Evolutionary conservation across 2,888 invertebrate species (phyloP).

Genomic region (Lathronympha strigana): DNA sequence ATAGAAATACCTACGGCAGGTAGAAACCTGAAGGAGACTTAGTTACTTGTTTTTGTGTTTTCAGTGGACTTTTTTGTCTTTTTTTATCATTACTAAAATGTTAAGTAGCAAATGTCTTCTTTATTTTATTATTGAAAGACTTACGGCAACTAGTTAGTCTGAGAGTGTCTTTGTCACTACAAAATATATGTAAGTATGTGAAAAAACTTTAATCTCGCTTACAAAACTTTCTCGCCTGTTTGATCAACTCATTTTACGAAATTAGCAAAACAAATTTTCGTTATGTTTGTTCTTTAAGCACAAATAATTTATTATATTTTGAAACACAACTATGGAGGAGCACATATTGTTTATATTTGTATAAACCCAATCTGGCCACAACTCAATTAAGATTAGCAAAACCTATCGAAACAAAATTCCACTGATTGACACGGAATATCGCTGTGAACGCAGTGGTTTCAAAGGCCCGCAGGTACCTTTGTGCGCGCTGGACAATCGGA

Average conservation of each 20-base stretch:
- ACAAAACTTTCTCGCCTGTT: no score
- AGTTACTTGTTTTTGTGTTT: constrained; percentile 13
- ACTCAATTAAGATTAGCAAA: constrained; percentile 40
- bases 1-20: constrained; percentile 11
- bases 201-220: no score
- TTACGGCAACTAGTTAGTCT: no score
- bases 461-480: constrained; percentile 38
- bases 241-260: no score
- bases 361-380: not conserved
- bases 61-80: constrained; percentile 7
- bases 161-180: no score
- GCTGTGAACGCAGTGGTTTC: constrained; percentile 30
- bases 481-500: constrained; percentile 22
- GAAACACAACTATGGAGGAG: not conserved
- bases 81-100: constrained; percentile 1
- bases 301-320: not conserved
- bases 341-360: not conserved
- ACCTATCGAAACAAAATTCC: constrained; percentile 36
- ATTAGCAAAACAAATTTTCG: no score
- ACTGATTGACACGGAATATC: constrained; percentile 35
- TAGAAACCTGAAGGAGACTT: constrained; percentile 9
- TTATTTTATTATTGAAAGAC: not conserved
- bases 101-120: not conserved
- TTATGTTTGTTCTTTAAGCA: no score
- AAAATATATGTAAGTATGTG: no score